Evolutionary conservation across 2,888 invertebrate genomes (phyloP), one percentile per base, ranked within the genome.

Genomic region (Drosophila ochracea): DNA sequence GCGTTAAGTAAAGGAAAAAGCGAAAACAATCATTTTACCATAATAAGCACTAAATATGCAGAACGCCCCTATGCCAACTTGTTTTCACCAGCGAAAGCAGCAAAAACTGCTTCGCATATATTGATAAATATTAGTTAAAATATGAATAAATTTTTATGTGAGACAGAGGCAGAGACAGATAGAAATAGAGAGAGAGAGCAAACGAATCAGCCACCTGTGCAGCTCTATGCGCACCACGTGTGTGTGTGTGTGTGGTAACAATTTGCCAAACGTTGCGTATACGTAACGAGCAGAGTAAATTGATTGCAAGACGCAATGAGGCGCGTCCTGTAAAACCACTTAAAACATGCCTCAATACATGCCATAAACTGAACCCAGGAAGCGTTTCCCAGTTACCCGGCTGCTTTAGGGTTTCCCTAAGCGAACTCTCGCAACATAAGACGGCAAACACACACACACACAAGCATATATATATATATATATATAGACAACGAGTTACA

Each of bases 301-400:
- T 91, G 90, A 91, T 90, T 91, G 91, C 91, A 87, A 82, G 81
- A 85, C 83, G 91, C 91, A 91, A 92, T 92, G 91, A 91, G 91
- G 91, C 91, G 91, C 84, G 88, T 91, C 91, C 91, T 92, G 91
- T 92, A 91, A 92, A 92, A 92, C 87, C 91, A 91, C 90, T 91
- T 91, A 91, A 91, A 91, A 86, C 91, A 91, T 91, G 91, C 91
- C 89, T 91, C 91, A 90, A 91, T 88, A 86, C 90, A 91, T 91
- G 91, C 91, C 89, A 90, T 92, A 91, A 91, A 90, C 91, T 84
- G 79, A 75, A 75, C 60, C 68, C 77, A 74, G 78, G 75, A 84
- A 76, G 58, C 63, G 60, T 19, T 10, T 61, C 69, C 50, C 43
- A 52, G 58, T 39, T 63, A 39, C 55, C 50, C 41, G 57, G 25